phyloP scores from a whole-genome alignment of 2,797 vertebrate species.

The Xenopus petersii region DNA sequence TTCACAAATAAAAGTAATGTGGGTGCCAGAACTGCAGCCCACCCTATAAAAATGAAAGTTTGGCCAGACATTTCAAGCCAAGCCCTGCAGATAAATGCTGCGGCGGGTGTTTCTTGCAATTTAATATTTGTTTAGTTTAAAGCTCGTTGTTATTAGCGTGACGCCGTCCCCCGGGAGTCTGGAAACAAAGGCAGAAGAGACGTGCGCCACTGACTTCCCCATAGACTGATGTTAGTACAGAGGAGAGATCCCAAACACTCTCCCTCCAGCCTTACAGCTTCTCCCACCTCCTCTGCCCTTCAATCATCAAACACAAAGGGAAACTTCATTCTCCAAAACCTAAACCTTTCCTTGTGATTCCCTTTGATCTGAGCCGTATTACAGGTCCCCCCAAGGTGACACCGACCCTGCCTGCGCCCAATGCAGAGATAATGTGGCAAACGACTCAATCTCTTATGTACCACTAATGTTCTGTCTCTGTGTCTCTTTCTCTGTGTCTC shows the following conservation, averaged over 20 bases:
- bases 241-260: constrained; percentile 34
- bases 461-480: too few relatives aligned
- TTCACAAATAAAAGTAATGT: too few relatives aligned
- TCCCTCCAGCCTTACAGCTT: constrained; percentile 15
- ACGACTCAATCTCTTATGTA: too few relatives aligned
- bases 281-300: constrained; percentile 8
- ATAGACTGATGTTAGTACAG: constrained; percentile 14
- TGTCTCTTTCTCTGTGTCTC: too few relatives aligned
- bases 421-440: too few relatives aligned
- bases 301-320: constrained; percentile 28
- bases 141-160: constrained; percentile 6
- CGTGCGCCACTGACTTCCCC: constrained; percentile 1
- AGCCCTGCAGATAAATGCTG: not conserved
- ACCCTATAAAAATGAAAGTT: too few relatives aligned
- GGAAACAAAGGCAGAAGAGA: not conserved
- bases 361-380: constrained; percentile 24
- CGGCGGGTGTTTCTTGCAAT: constrained; percentile 12
- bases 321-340: constrained; percentile 13
- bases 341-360: constrained; percentile 17
- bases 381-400: constrained; percentile 36
- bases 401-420: not conserved
- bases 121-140: constrained; percentile 27
- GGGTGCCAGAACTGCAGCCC: too few relatives aligned
- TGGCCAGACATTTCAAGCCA: too few relatives aligned
- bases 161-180: constrained; percentile 3